Percentiles rank a stretch among this genome's conserved stretches.
Conservation (phyloP, 2,113 vertebrate species). For the Pontoporia blainvillei region DNA sequence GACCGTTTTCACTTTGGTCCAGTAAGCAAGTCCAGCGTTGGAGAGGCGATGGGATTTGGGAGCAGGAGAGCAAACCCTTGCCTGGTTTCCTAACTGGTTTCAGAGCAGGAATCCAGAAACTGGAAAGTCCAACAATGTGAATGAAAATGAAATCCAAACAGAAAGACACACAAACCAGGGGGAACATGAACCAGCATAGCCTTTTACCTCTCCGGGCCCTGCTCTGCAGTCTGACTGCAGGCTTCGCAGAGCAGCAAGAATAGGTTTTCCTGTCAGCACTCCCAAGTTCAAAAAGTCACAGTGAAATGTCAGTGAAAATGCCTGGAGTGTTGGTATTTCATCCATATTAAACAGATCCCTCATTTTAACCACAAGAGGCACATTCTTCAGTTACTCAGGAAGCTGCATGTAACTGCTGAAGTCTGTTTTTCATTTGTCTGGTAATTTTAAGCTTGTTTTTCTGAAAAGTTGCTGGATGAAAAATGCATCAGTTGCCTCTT, state of each 20-base stretch:
- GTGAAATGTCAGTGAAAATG: slow-evolving; percentile 71
- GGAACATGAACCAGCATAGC: background rate
- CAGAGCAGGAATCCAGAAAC: background rate
- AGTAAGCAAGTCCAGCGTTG: background rate
- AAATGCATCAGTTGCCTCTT: slow-evolving; percentile 21
- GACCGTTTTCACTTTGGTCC: background rate
- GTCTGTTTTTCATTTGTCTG: slow-evolving; percentile 55
- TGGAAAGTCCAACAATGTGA: background rate
- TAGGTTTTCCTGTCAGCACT: slow-evolving; percentile 4
- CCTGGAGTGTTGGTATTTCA: slow-evolving; percentile 68
- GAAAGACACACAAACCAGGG: background rate
- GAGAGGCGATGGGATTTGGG: background rate
- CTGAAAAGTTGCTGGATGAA: slow-evolving; percentile 25
- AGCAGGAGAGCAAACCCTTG: background rate
- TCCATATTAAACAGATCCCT: slow-evolving; percentile 72
- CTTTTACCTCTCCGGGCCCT: background rate
- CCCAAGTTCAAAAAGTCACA: slow-evolving; percentile 65
- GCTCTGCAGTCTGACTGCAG: background rate
- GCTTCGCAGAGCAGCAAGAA: slow-evolving; percentile 36
- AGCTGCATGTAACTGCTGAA: slow-evolving; percentile 55
- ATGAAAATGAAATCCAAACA: background rate
- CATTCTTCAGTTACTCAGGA: slow-evolving; percentile 40
- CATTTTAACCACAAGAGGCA: slow-evolving; percentile 49
- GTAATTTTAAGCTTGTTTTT: slow-evolving; percentile 64
- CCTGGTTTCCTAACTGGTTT: background rate